These are phyloP conservation scores for Sebastes hopkinsi DNA, from an alignment of 2,797 vertebrate species.

Conservation along the genomic window DNA sequence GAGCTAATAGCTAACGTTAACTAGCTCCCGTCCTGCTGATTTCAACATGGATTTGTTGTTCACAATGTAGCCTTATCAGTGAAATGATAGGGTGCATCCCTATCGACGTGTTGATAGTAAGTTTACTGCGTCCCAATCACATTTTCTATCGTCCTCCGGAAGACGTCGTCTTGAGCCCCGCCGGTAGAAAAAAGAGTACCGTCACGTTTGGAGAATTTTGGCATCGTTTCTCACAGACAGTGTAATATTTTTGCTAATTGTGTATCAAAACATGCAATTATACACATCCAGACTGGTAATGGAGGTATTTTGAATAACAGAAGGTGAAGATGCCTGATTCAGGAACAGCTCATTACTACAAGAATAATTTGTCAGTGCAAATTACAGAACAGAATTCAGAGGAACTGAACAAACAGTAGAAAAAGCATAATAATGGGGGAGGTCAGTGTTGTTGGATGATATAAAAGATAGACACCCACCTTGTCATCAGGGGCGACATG, in stretches of 20 bases:
- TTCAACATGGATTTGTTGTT: too few species aligned
- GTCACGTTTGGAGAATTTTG: too few species aligned
- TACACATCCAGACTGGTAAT: background rate
- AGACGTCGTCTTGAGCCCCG: too few species aligned
- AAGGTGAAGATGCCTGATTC: background rate
- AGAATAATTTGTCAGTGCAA: background rate
- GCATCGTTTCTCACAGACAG: background rate
- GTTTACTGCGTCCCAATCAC: too few species aligned
- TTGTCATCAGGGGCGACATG: slow-evolving; percentile 95
- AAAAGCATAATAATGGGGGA: background rate
- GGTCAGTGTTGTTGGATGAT: background rate
- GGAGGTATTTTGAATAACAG: background rate
- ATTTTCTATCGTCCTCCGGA: too few species aligned
- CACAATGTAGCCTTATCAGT: too few species aligned
- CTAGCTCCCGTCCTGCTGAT: too few species aligned
- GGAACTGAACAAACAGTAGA: background rate
- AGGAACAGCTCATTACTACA: too few species aligned
- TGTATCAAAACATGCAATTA: background rate
- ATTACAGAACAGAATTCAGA: background rate
- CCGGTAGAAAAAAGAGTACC: too few species aligned
- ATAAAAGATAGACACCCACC: slow-evolving; percentile 71
- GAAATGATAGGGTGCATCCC: too few species aligned
- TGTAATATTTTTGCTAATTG: background rate
- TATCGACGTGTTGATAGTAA: too few species aligned
- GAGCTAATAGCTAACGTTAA: too few species aligned